Percentiles rank a stretch among this genome's conserved stretches.
These are phyloP conservation scores for Stenchaetothrips biformis DNA, from an alignment of 2,888 invertebrate species.

Conservation along the genomic window DNA sequence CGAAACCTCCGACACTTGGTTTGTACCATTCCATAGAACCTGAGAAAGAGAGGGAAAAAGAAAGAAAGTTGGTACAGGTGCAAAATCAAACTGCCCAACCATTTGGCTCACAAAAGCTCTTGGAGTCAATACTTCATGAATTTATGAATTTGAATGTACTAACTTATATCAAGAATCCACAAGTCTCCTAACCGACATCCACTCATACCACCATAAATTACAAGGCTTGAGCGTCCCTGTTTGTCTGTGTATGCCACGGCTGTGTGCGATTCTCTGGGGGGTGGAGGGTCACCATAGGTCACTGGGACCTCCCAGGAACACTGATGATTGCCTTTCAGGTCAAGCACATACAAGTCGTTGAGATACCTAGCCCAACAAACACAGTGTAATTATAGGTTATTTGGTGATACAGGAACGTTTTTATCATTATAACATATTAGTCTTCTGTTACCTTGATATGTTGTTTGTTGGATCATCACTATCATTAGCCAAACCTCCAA, in stretches of 20 bases:
- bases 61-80: neutral
- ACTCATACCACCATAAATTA: slow-evolving; percentile 98
- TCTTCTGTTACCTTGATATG: neutral
- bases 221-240: slow-evolving; percentile 71
- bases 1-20: slow-evolving; percentile 74
- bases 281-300: slow-evolving; percentile 82
- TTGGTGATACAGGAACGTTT: neutral
- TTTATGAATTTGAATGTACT: slow-evolving; percentile 41
- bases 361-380: slow-evolving; percentile 58
- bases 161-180: slow-evolving; percentile 85
- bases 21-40: slow-evolving; percentile 79
- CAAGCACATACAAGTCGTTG: slow-evolving; percentile 90
- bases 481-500: slow-evolving; percentile 79
- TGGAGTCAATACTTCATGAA: too few relatives aligned
- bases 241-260: slow-evolving; percentile 83
- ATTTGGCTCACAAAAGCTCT: neutral
- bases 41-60: neutral
- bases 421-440: neutral
- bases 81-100: neutral
- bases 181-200: slow-evolving; percentile 93
- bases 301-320: slow-evolving; percentile 82
- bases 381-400: neutral
- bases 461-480: slow-evolving; percentile 27
- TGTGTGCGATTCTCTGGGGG: slow-evolving; percentile 93
- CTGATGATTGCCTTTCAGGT: slow-evolving; percentile 68